Evolutionary conservation across 2,797 vertebrate genomes (phyloP).

Genomic region (Notolabrus celidotus): DNA sequence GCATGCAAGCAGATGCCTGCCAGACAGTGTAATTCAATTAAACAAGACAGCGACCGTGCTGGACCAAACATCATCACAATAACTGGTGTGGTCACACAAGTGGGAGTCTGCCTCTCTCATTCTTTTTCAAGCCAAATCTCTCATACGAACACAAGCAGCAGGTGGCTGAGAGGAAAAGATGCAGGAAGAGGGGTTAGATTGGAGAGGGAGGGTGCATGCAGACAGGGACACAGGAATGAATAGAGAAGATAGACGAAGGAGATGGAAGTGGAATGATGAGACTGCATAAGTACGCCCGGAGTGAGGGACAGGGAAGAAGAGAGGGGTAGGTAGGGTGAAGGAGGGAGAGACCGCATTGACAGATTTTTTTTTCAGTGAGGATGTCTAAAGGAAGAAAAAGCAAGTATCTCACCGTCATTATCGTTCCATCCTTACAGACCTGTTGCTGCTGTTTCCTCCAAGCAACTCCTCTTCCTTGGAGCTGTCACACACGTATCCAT

Average conservation of each 20-base stretch:
- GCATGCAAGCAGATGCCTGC: slow-evolving; percentile 68
- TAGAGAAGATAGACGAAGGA: slow-evolving; percentile 53
- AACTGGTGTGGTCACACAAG: slow-evolving; percentile 52
- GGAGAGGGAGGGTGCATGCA: slow-evolving; percentile 43
- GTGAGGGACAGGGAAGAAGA: slow-evolving; percentile 55
- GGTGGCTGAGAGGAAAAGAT: slow-evolving; percentile 63
- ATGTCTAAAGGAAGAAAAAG: slow-evolving; percentile 44
- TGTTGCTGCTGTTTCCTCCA: slow-evolving; percentile 79
- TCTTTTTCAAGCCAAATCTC: slow-evolving; percentile 43
- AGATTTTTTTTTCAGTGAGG: slow-evolving; percentile 43
- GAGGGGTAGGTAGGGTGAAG: slow-evolving; percentile 52
- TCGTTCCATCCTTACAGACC: slow-evolving; percentile 78
- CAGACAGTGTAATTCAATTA: slow-evolving; percentile 66
- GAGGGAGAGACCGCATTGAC: slow-evolving; percentile 70
- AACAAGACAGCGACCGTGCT: slow-evolving; percentile 40
- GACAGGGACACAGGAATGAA: slow-evolving; percentile 36
- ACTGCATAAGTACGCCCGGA: slow-evolving; percentile 67
- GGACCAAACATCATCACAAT: slow-evolving; percentile 46
- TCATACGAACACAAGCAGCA: slow-evolving; percentile 72
- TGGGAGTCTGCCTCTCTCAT: slow-evolving; percentile 54
- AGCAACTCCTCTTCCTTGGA: slow-evolving; percentile 60
- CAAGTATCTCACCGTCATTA: slow-evolving; percentile 79
- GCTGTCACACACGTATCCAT: slow-evolving; percentile 51
- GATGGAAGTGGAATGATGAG: slow-evolving; percentile 64
- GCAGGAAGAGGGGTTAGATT: not conserved